These are phyloP conservation scores for Adelognathus sp. DNA, from an alignment of 2,888 invertebrate species.

Conservation along the genomic window DNA sequence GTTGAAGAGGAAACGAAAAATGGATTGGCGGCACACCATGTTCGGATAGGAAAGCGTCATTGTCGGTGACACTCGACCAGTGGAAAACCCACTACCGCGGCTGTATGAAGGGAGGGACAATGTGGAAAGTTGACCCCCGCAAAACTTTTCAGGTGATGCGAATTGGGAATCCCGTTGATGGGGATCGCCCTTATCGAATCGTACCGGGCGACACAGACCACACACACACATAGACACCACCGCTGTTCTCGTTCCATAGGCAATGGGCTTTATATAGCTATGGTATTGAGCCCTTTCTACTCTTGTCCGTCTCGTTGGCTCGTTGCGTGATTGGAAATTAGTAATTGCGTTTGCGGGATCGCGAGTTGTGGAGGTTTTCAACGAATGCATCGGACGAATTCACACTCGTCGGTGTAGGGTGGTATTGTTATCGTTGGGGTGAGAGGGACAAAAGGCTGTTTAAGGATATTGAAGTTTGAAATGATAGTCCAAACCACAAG, in stretches of 20 bases:
- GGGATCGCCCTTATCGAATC: slow-evolving; percentile 22
- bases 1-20: not conserved
- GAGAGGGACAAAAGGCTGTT: too few relatives aligned
- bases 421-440: not conserved
- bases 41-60: slow-evolving; percentile 23
- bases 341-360: slow-evolving; percentile 26
- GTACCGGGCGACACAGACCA: not conserved
- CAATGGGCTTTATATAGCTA: slow-evolving; percentile 6
- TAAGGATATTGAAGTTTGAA: too few relatives aligned
- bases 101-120: not conserved
- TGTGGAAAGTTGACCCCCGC: slow-evolving; percentile 22
- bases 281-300: not conserved
- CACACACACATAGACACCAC: too few relatives aligned
- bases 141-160: slow-evolving; percentile 1
- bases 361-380: not conserved
- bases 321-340: slow-evolving; percentile 28
- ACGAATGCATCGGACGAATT: not conserved
- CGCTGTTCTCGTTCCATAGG: not conserved
- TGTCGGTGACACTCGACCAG: slow-evolving; percentile 17
- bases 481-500: too few relatives aligned
- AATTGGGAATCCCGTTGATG: slow-evolving; percentile 19
- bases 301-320: not conserved
- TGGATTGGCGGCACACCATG: not conserved
- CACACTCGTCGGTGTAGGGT: not conserved
- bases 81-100: not conserved